These are phyloP conservation scores for Aphelenchoides fujianensis DNA, from an alignment of 1,140 invertebrate genomes.

Conservation along the genomic window DNA sequence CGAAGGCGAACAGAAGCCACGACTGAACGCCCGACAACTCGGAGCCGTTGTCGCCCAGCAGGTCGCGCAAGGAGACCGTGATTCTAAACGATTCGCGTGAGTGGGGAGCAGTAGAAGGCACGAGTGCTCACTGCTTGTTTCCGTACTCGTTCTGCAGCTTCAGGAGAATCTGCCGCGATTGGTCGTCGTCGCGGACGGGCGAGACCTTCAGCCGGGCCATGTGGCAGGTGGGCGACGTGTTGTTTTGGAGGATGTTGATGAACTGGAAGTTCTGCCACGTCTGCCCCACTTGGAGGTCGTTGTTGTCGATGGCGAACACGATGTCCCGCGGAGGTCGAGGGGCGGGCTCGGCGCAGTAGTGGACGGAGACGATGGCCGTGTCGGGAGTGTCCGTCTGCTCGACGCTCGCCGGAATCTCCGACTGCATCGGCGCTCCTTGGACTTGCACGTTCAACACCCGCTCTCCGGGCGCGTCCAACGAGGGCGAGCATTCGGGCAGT, in stretches of 20 bases:
- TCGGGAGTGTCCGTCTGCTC: constrained; percentile 49
- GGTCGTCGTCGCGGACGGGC: constrained; percentile 56
- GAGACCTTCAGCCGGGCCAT: constrained; percentile 54
- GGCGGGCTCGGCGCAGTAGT: constrained; percentile 59
- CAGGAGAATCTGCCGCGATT: constrained; percentile 56
- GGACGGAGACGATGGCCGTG: constrained; percentile 54
- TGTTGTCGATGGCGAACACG: constrained; percentile 57
- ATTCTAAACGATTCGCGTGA: constrained; percentile 44
- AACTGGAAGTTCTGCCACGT: constrained; percentile 60
- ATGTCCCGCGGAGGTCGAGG: constrained; percentile 57
- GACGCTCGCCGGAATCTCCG: constrained; percentile 53
- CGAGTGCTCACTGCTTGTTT: constrained; percentile 58
- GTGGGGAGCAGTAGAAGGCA: not conserved
- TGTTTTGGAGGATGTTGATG: constrained; percentile 57
- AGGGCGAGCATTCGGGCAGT: constrained; percentile 58
- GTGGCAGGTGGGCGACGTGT: constrained; percentile 57
- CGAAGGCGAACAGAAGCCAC: constrained; percentile 46
- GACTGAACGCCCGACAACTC: constrained; percentile 33
- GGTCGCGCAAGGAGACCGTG: constrained; percentile 50
- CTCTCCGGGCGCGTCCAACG: constrained; percentile 50
- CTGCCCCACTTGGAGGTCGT: constrained; percentile 60
- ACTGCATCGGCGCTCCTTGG: constrained; percentile 56
- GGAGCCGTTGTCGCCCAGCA: constrained; percentile 47
- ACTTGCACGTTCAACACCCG: constrained; percentile 54
- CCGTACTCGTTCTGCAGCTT: constrained; percentile 59